A percentile compares a stretch with the other conserved stretches of the same genome.
phyloP scores from a whole-genome alignment of 2,113 vertebrate genomes.

The Dicentrarchus labrax region DNA sequence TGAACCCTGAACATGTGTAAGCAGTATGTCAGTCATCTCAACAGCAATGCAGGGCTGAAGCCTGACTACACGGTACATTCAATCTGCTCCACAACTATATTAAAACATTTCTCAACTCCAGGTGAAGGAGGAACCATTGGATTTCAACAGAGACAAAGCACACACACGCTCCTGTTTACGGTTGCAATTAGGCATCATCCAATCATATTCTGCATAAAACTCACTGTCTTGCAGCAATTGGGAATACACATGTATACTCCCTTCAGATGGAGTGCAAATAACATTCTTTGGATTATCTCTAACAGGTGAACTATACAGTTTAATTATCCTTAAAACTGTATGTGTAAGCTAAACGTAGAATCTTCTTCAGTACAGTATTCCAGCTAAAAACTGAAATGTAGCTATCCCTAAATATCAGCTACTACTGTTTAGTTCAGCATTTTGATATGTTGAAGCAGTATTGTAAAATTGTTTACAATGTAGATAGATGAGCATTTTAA shows the following conservation, averaged over 20 bases:
- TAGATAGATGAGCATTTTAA: constrained; percentile 12
- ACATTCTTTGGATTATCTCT: constrained; percentile 80
- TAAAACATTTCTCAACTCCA: constrained; percentile 14
- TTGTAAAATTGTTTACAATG: constrained; percentile 23
- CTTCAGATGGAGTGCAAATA: constrained; percentile 67
- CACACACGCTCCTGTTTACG: constrained; percentile 16
- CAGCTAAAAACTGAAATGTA: constrained; percentile 39
- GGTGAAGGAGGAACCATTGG: constrained; percentile 4
- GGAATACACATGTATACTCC: constrained; percentile 48
- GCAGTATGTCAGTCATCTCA: constrained; percentile 50
- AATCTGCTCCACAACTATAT: constrained; percentile 41
- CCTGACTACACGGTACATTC: constrained; percentile 65
- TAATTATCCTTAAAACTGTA: constrained; percentile 42
- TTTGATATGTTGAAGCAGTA: constrained; percentile 62
- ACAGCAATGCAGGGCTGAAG: constrained; percentile 48
- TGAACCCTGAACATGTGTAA: constrained; percentile 71
- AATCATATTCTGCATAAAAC: constrained; percentile 16
- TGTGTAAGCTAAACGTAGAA: constrained; percentile 24
- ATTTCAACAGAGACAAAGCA: constrained; percentile 35
- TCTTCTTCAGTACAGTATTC: constrained; percentile 21
- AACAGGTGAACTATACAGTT: constrained; percentile 38
- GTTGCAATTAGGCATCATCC: constrained; percentile 23
- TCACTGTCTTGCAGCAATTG: constrained; percentile 39
- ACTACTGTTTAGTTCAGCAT: constrained; percentile 53
- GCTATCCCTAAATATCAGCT: constrained; percentile 23